Percentiles rank a stretch among this genome's conserved stretches.
These are phyloP conservation scores for Trachelus iudaicus DNA, from an alignment of 2,888 invertebrate genomes.

Conservation along the genomic window DNA sequence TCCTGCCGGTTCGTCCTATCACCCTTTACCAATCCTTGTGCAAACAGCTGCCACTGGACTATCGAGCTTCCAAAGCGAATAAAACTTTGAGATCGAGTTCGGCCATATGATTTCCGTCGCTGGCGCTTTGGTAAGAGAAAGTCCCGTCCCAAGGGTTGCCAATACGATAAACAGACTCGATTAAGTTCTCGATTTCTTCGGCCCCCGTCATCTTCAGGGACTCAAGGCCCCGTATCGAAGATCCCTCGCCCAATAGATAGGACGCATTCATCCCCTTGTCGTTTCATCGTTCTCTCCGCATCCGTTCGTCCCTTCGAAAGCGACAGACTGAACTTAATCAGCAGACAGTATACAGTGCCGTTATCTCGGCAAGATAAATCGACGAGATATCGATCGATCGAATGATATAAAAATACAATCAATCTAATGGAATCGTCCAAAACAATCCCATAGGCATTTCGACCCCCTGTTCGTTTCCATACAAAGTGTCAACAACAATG, in stretches of 20 bases:
- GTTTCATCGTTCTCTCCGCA: neutral
- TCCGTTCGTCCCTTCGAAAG: conserved; percentile 31
- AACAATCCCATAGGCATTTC: neutral
- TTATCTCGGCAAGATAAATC: conserved; percentile 54
- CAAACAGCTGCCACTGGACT: neutral
- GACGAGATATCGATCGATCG: conserved; percentile 55
- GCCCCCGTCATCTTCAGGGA: neutral
- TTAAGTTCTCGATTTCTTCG: neutral
- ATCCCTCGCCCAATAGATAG: neutral
- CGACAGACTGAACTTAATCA: conserved; percentile 52
- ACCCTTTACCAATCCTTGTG: neutral
- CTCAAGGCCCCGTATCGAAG: neutral
- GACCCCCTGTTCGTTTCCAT: neutral
- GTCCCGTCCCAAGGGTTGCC: neutral
- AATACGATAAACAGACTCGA: neutral
- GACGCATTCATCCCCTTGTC: neutral
- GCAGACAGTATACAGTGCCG: conserved; percentile 29
- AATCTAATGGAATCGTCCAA: neutral
- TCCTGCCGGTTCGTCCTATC: neutral
- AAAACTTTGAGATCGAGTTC: neutral
- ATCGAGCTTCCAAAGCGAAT: neutral
- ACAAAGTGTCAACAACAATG: neutral
- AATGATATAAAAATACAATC: conserved; percentile 42
- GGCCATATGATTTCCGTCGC: neutral
- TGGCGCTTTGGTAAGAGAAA: neutral